phyloP scores from a whole-genome alignment of 2,888 invertebrate genomes.

The Automeris io region DNA sequence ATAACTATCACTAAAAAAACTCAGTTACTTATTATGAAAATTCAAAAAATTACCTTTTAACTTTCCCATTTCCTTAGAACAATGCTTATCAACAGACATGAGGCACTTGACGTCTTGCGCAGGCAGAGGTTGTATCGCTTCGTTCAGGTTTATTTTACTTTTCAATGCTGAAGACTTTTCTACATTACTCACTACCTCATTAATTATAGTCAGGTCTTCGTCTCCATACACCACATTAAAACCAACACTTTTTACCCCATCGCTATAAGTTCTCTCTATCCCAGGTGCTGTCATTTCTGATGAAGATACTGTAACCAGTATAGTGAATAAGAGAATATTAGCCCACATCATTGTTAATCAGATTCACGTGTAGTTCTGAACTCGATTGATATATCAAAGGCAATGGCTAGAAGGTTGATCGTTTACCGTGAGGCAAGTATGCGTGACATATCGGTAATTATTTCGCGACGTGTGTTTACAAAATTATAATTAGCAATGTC shows the following conservation, averaged over 20 bases:
- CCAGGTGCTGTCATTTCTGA: constrained; percentile 32
- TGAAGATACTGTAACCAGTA: constrained; percentile 16
- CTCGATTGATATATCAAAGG: constrained; percentile 15
- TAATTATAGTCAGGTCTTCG: constrained; percentile 46
- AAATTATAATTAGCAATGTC: constrained; percentile 39
- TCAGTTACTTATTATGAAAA: no score
- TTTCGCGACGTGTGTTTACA: constrained; percentile 34
- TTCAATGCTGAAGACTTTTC: constrained; percentile 39
- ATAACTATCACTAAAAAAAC: no score
- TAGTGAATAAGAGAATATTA: constrained; percentile 10
- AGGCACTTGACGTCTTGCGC: constrained; percentile 60
- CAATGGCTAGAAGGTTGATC: constrained; percentile 20
- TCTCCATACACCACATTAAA: constrained; percentile 52
- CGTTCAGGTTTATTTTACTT: constrained; percentile 31
- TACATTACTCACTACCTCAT: constrained; percentile 42
- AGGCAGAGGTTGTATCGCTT: constrained; percentile 39
- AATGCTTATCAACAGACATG: constrained; percentile 60
- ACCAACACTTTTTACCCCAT: constrained; percentile 42
- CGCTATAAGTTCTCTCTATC: constrained; percentile 36
- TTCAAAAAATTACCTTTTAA: constrained; percentile 48
- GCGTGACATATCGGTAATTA: constrained; percentile 43
- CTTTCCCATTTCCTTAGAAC: constrained; percentile 49
- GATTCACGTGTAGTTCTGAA: constrained; percentile 19
- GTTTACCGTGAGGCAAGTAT: constrained; percentile 36
- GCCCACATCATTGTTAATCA: constrained; percentile 34